A percentile compares a stretch with the other conserved stretches of the same genome.
Conservation (phyloP, 2,888 invertebrate species). For the Epiblema foenella region DNA sequence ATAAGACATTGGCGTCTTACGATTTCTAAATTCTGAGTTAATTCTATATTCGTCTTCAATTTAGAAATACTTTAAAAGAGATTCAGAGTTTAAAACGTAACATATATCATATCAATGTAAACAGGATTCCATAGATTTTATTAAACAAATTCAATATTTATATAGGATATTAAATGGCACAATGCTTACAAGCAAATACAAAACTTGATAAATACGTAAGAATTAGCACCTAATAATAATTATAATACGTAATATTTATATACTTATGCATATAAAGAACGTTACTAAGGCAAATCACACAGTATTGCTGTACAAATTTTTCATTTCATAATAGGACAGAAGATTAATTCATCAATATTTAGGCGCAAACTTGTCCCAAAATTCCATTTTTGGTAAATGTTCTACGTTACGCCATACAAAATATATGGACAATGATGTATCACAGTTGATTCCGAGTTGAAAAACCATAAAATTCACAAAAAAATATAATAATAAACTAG, state of each 20-base stretch:
- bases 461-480: too few species aligned
- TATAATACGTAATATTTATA: too few species aligned
- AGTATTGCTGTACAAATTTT: slow-evolving; percentile 3
- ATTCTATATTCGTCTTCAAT: not conserved
- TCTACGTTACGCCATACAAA: too few species aligned
- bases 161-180: slow-evolving; percentile 14
- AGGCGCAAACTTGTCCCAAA: too few species aligned
- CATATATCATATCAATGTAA: not conserved
- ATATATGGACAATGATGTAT: too few species aligned
- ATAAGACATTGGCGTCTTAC: too few species aligned
- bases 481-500: too few species aligned
- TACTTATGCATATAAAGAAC: not conserved
- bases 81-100: not conserved
- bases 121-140: slow-evolving; percentile 1
- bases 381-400: too few species aligned
- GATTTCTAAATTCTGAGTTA: too few species aligned
- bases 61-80: slow-evolving; percentile 9
- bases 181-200: slow-evolving; percentile 1
- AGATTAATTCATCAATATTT: too few species aligned
- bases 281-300: slow-evolving; percentile 1
- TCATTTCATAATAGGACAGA: too few species aligned
- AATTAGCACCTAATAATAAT: not conserved
- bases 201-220: not conserved
- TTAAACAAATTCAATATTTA: slow-evolving; percentile 1
- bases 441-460: too few species aligned